Base-by-base conservation (phyloP, 2,113 vertebrate genomes). In the Melanocharis versteri region DNA sequence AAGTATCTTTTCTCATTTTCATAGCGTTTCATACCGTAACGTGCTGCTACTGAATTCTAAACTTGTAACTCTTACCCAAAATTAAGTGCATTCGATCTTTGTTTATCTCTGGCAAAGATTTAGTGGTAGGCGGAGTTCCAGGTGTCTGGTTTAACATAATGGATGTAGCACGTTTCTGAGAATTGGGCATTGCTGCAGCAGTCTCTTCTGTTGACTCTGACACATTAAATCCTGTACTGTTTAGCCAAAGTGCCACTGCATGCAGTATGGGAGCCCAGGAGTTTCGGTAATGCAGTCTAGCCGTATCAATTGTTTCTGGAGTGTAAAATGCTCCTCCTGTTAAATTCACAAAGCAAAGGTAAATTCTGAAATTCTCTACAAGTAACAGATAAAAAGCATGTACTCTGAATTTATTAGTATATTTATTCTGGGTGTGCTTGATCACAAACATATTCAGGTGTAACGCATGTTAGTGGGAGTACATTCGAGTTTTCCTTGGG, bases 271-370 rank as follows among this genome's bases (percentile, higher is more conserved):
- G 99, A 54, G 99, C 99, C 99, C 99, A 99, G 4, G 99, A 99
- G 96, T 98, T 98, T 31, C 99, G 99, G 91, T 99, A 99, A 96
- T 99, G 99, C 76, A 99, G 97, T 61, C 99, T 97, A 6, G 99
- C 99, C 37, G 98, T 99, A 94, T 99, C 99, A 89, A 99, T 99
- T 18, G 99, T 99, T 98, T 99, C 99, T 14, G 99, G 99, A 66
- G 99, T 99, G 93, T 99, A 99, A 98, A 99, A 99, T 2, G 99
- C 99, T 91, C 99, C 99, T 77, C 99, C 99, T 99, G 93, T 73
- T 65, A 97, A 92, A 89, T 60, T 68, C 94, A 62, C 47, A 92
- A 87, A 90, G 42, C 24, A 94, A 94, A 87, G 21, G 26, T n/a
- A 62, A 87, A 76, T 56, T 88, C 58, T 70, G 60, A 92, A 79